Base-by-base conservation (phyloP, 2,797 vertebrate genomes). In the Rhyacichthys aspro region DNA sequence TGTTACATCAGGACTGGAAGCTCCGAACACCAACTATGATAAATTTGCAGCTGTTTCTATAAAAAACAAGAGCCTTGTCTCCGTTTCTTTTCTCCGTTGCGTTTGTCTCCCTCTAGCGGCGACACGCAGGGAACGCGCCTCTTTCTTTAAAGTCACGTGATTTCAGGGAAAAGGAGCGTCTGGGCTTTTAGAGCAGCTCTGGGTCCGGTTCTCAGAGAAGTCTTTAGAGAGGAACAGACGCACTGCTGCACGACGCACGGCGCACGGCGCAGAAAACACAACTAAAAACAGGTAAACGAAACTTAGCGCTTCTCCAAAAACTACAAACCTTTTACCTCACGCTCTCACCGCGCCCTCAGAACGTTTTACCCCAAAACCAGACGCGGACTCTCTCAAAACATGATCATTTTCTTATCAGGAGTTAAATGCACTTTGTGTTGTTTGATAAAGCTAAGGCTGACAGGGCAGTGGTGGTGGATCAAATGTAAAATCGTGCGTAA, bases 141-240 rank as follows among this genome's bases (percentile, higher is more conserved):
- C 0, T 89, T 89, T 76, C 7, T 0, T 0, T 1, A 66, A 76
- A 74, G 47, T 84, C 93, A 92, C 89, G 89, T 95, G 94, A 89
- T 84, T 95, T 95, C 92, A 47, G 59, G 86, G 90, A 95, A 95
- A 53, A 10, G 72, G 86, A 38, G 62, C 41, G 67, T 0, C 67
- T 2, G 16, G 0, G 2, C 12, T 5, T 11, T 12, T 1, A 11
- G 37, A 1, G 3, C 12, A 8, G 59, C 19, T 41, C 39, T 14
- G 12, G 6, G 41, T n/a, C 2, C 3, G 4, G 23, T 7, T 43
- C 42, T 17, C 8, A 7, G 2, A 7, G 2, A 2, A 2, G n/a
- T 1, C 42, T 7, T 43, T 15, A 16, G 15, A 16, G 4, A 44
- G 42, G 10, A 10, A 6, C 18, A 11, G 43, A 11, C 11, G 5